Base-by-base conservation (phyloP, 1,140 invertebrate genomes). In the Macrotrachela quadricornifera region DNA sequence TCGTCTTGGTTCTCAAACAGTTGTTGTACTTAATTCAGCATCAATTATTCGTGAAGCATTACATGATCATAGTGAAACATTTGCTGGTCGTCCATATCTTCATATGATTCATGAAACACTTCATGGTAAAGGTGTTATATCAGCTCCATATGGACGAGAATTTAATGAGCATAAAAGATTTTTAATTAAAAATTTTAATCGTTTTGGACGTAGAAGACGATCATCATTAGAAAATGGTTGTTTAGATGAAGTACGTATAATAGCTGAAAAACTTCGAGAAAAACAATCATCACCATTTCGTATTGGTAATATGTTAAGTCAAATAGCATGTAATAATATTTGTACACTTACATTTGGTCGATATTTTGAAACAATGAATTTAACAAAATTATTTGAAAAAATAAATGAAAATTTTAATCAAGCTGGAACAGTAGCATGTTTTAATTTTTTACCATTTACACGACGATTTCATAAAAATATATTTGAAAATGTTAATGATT, bases 21-120 rank as follows among this genome's bases (percentile, higher is more conserved):
- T 63, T 41, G 57, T 65, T 10, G 61, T 65, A 8, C 54, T 65
- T 11, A 62, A 59, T 47, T 57, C 59, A 46, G 62, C 59, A 40
- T 50, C 57, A 0, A 58, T 55, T 17, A 58, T 65, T 11, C 57
- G 59, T 39, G 60, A 62, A 21, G 64, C 63, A 8, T 49, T 65
- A 15, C 57, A 64, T 11, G 30, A 48, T 11, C 55, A 58, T 18
- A 61, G 55, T 1, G 56, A 55, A 15, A 58, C 55, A 14, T 59
- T 64, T 43, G 62, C 62, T 17, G 64, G 64, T 4, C 57, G 64
- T 14, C 64, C 64, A 1, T 17, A 53, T 12, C 41, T 53, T 11
- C 46, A 47, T 17, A 47, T 53, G 39, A 53, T 40, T 18, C 44
- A 53, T 47, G 45, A 44, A n/a, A 53, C 51, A 16, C 16, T 53